Base-by-base conservation (phyloP, 2,113 vertebrate species). In the Lampris megalopsis region DNA sequence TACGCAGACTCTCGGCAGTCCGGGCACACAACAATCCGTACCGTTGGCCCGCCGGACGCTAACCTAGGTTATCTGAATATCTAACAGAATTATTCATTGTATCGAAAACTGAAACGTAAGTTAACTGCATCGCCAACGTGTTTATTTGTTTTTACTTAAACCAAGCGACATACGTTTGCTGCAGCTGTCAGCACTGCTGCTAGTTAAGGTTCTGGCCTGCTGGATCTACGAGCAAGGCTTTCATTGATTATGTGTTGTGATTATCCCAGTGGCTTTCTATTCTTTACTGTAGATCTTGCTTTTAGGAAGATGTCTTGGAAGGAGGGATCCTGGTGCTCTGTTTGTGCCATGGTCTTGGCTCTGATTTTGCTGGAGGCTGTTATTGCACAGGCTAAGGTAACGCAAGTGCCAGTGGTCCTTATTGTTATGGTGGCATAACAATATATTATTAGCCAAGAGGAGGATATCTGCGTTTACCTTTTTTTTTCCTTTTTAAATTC, bases 351-450 rank as follows among this genome's bases (percentile, higher is more conserved):
- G 10, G 42, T 75, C 5, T 8, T 83, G 63, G 58, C 67, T 35
- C 3, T 93, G 6, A 36, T 90, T 54, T 24, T 93, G 10, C 68
- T 86, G 79, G 86, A 94, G 36, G 63, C 54, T 50, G 73, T 50
- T 56, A 78, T 80, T 49, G 83, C 77, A 5, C 75, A 88, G 8
- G 92, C 91, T 3, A 94, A 94, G 92, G 94, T 95, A 88, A 75
- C 40, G 36, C 2, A 2, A 11, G 9, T 54, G 49, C 11, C 47
- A 50, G 2, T 7, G 24, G 36, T 45, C 1, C 10, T 5, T 38
- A 56, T 9, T 4, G 50, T 37, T 10, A 45, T 7, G 43, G 4
- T 45, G 1, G n/a, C 24, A 7, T 49, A 13, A 57, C 8, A 5
- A 1, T 41, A 8, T 7, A 35, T 41, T 36, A 5, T 37, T n/a